phyloP scores from a whole-genome alignment of 2,113 vertebrate genomes.

The Ibidorhyncha struthersii region DNA sequence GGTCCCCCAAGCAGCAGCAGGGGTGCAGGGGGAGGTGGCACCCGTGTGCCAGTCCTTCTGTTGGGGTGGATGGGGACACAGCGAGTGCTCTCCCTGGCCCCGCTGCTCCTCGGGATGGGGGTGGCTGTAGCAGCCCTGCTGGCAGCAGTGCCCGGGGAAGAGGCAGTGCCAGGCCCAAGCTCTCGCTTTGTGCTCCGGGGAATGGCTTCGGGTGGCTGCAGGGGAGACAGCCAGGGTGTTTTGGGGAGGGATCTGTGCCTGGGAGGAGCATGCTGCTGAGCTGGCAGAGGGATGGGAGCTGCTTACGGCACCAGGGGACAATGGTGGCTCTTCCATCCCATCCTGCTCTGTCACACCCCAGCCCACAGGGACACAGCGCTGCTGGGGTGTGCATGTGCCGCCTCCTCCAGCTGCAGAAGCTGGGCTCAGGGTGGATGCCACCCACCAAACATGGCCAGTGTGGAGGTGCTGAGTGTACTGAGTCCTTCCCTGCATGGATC shows the following conservation, averaged over 20 bases:
- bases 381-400: rapidly evolving
- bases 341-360: background rate
- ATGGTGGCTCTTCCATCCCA: background rate
- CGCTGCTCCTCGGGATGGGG: background rate
- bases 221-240: background rate
- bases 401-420: rapidly evolving
- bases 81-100: rapidly evolving
- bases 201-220: background rate
- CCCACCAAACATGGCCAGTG: rapidly evolving
- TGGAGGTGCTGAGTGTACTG: background rate
- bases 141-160: background rate
- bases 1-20: background rate
- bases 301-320: background rate
- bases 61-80: background rate
- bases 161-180: background rate
- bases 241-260: background rate
- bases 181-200: background rate
- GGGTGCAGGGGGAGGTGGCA: background rate
- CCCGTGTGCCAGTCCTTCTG: background rate
- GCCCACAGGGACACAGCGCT: rapidly evolving
- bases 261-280: rapidly evolving
- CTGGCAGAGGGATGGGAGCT: background rate
- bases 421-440: background rate
- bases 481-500: background rate
- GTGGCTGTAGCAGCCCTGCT: background rate